Base-by-base conservation (phyloP, 2,888 invertebrate species). In the Nomada ruficornis region DNA sequence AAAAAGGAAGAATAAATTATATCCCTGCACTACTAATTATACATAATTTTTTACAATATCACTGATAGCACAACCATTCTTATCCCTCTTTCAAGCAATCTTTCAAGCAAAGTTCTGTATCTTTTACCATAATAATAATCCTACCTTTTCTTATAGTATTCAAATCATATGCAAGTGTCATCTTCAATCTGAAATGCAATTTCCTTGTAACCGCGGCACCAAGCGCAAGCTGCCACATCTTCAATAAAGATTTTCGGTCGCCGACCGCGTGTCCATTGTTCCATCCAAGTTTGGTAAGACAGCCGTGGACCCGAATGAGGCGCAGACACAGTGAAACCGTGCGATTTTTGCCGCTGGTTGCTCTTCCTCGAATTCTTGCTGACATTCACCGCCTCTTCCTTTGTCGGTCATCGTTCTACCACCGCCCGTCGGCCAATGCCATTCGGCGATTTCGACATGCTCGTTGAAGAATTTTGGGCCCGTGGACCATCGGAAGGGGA, bases 331-430 rank as follows among this genome's bases (percentile, higher is more conserved):
- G 82, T 86, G 78, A 86, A 82, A 86, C 67, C 62, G n/a, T 59
- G 29, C 47, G 60, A 71, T 63, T 50, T 70, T 71, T 42, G 64
- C 57, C 54, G 52, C 63, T 60, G 52, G 71, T 47, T 57, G 63
- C 69, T 73, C 77, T 82, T 82, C 78, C 78, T 59, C 62, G 77
- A 86, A 86, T 84, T 86, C 77, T 72, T 72, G 62, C 42, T 80
- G 83, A 77, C 87, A 87, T 87, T 87, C 80, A 80, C 87, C 72
- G 82, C 20, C 77, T 68, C 77, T 65, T 74, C 73, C 76, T 83
- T 84, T 65, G 81, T 84, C 60, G 77, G 64, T 76, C 78, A 76
- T 78, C 84, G 60, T 69, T 67, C 54, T 82, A 44, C 79, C 69
- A 77, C 42, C 73, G 67, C 52, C 69, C 64, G 52, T 47, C 18